Conservation (phyloP, 64 coral and sea anemone genomes). For the Stichodactyla helianthus region DNA sequence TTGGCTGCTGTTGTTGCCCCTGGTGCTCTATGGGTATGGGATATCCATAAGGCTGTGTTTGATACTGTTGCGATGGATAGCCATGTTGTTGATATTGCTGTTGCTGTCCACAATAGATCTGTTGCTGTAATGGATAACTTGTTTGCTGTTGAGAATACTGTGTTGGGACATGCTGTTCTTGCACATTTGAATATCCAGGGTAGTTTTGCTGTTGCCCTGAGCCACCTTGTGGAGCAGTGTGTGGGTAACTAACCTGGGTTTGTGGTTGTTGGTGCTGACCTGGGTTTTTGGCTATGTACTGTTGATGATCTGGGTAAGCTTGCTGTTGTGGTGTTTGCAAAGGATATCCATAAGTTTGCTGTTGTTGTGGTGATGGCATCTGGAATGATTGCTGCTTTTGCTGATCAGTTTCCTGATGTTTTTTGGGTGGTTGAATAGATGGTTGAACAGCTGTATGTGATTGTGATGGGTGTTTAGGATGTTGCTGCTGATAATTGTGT, state of each 20-base stretch:
- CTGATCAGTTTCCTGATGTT: background rate
- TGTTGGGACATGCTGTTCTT: constrained; percentile 33
- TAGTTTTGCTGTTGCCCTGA: constrained; percentile 22
- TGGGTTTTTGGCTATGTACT: constrained; percentile 12
- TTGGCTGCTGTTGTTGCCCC: constrained; percentile 36
- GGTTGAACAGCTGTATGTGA: background rate
- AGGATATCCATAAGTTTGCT: constrained; percentile 25
- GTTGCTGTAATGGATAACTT: constrained; percentile 24
- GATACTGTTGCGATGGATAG: constrained; percentile 29
- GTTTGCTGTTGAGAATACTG: constrained; percentile 31
- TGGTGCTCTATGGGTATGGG: constrained; percentile 27
- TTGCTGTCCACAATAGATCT: constrained; percentile 17
- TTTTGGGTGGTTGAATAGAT: background rate
- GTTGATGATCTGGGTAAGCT: constrained; percentile 19
- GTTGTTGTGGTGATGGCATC: constrained; percentile 11
- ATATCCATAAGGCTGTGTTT: constrained; percentile 34
- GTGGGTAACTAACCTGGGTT: background rate
- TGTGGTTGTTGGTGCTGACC: background rate
- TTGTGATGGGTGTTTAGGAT: background rate
- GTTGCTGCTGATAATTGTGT: constrained; percentile 8
- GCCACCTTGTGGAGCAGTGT: background rate
- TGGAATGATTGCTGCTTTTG: constrained; percentile 4
- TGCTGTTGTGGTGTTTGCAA: background rate
- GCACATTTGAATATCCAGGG: background rate
- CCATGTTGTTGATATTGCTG: constrained; percentile 35